Conservation (phyloP, 2,797 vertebrate species). For the Spatula versicolor region DNA sequence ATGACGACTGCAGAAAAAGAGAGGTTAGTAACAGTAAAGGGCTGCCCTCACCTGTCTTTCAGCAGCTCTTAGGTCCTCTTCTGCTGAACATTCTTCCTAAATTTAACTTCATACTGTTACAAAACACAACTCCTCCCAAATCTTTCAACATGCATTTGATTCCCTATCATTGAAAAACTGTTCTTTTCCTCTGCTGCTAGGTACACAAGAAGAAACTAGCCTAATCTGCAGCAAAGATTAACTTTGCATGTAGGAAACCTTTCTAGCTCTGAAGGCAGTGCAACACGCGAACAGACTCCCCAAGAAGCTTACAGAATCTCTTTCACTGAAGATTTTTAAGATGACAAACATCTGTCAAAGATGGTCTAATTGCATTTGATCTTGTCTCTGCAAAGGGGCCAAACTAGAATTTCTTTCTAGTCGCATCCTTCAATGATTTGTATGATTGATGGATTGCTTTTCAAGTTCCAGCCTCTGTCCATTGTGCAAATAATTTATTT, state of each 20-base stretch:
- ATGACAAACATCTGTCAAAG: not conserved
- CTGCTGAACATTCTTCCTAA: not conserved
- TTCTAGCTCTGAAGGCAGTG: not conserved
- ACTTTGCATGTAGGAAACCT: not conserved
- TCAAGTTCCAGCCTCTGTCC: not conserved
- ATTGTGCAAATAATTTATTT: not conserved
- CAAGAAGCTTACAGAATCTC: not conserved
- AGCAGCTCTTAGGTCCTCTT: not conserved
- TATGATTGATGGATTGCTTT: not conserved
- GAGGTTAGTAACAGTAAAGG: not conserved
- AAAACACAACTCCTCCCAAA: conserved; percentile 34
- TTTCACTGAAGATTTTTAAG: not conserved
- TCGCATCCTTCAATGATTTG: not conserved
- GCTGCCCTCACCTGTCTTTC: conserved; percentile 22
- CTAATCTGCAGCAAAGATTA: not conserved
- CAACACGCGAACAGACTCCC: not conserved
- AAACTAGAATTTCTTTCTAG: not conserved
- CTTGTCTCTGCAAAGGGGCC: not conserved
- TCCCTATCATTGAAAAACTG: not conserved
- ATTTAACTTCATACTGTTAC: not conserved
- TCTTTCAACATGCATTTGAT: not conserved
- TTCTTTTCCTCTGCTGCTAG: not conserved
- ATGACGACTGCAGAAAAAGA: not conserved
- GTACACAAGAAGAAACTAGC: not conserved
- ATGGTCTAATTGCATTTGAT: not conserved